Evolutionary conservation across 1,140 invertebrate genomes (phyloP).

Genomic region (Myzus persicae): DNA sequence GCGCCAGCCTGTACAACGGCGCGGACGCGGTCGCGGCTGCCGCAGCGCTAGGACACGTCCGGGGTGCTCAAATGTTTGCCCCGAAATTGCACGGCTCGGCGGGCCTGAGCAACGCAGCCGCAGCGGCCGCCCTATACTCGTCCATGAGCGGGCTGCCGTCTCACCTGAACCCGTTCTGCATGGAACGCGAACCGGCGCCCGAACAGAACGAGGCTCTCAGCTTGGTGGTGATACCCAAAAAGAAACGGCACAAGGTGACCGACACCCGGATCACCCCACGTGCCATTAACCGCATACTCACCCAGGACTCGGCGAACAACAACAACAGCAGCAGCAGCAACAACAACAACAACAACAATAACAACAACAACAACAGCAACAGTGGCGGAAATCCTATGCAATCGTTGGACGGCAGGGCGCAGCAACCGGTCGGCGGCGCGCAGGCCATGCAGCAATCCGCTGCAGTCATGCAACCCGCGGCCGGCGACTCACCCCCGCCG

Average conservation of each 20-base stretch:
- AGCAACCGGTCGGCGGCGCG: slow-evolving; percentile 60
- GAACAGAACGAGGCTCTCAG: slow-evolving; percentile 95
- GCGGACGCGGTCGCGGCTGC: slow-evolving; percentile 67
- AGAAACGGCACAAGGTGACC: slow-evolving; percentile 96
- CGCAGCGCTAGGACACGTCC: slow-evolving; percentile 66
- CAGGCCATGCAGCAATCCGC: slow-evolving; percentile 60
- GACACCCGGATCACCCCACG: slow-evolving; percentile 93
- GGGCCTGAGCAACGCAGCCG: slow-evolving; percentile 71
- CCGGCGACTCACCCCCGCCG: slow-evolving; percentile 75
- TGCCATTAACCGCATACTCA: slow-evolving; percentile 84
- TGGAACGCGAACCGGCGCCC: slow-evolving; percentile 69
- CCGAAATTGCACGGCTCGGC: slow-evolving; percentile 71
- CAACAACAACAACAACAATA: slow-evolving; percentile 64
- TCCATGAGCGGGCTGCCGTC: slow-evolving; percentile 69
- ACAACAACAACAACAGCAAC: slow-evolving; percentile 66
- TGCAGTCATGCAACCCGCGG: slow-evolving; percentile 61
- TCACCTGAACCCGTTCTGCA: slow-evolving; percentile 76
- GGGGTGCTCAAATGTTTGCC: slow-evolving; percentile 75
- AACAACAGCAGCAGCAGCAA: slow-evolving; percentile 67
- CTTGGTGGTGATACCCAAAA: slow-evolving; percentile 91
- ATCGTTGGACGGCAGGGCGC: slow-evolving; percentile 19
- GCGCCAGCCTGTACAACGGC: slow-evolving; percentile 62
- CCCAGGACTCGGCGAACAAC: slow-evolving; percentile 78
- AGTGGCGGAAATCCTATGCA: slow-evolving; percentile 60
- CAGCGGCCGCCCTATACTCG: slow-evolving; percentile 68